A percentile compares a stretch with the other conserved stretches of the same genome.
Conservation (phyloP, 2,113 vertebrate genomes). For the Ailuropoda melanoleuca region DNA sequence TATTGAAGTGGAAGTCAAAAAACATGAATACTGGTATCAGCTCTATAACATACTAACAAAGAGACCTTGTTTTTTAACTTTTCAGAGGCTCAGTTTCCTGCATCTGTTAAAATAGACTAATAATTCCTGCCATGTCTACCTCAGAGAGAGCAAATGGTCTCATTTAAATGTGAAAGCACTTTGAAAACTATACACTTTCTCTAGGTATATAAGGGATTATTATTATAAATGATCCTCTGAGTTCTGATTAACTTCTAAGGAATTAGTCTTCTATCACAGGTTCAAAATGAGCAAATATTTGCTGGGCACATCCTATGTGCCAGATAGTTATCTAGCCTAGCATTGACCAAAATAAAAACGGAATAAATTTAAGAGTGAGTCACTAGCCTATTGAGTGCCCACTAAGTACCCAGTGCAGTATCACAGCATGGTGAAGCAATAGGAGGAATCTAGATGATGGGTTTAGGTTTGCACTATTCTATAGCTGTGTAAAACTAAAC, state of each 20-base stretch:
- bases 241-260: conserved; percentile 12
- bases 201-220: background rate
- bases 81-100: background rate
- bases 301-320: background rate
- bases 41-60: background rate
- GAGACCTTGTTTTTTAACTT: background rate
- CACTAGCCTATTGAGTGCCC: background rate
- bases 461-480: background rate
- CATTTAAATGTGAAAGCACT: background rate
- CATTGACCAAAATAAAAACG: conserved; percentile 20
- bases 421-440: background rate
- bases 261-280: background rate
- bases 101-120: background rate
- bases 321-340: background rate
- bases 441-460: conserved; percentile 14
- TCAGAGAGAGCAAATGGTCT: background rate
- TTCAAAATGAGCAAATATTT: conserved; percentile 17
- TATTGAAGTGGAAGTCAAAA: conserved; percentile 15
- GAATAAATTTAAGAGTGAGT: background rate
- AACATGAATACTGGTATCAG: background rate
- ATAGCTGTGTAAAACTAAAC: background rate
- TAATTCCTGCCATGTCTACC: background rate
- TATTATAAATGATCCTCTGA: background rate
- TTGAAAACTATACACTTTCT: conserved; percentile 32
- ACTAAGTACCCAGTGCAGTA: background rate